Base-by-base conservation (phyloP, 2,797 vertebrate genomes). In the Coracias cyanogaster region DNA sequence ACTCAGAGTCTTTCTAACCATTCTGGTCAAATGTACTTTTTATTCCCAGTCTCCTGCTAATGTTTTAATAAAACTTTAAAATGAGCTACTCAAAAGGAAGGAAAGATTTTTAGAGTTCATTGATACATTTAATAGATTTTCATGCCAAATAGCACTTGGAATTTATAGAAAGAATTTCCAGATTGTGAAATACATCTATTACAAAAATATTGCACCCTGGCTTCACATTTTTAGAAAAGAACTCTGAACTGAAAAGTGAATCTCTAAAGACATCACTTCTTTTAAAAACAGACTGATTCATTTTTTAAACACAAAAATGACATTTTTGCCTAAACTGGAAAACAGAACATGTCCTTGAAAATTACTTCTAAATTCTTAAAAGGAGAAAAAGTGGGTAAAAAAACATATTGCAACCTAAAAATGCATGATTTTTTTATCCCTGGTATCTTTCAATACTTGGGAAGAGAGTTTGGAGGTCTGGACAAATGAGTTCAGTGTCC, bases 51-150 rank as follows among this genome's bases (percentile, higher is more conserved):
- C 51, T 85, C 73, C 39, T 22, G 51, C 6, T 64, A 73, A 31
- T 58, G 7, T 19, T 82, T 94, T 73, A 87, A 96, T 89, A 95
- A 82, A 94, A 39, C 21, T 77, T 88, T 84, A 39, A 85, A 94
- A 49, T 6, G 77, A 89, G 21, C 10, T 86, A 61, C 15, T 31
- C 18, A 67, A 89, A 81, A 48, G 1, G 9, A 69, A 90, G 9
- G 14, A 90, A 67, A 89, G 21, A 64, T 76, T 95, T 82, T 96
- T 76, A 92, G 43, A 73, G 15, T 6, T 76, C 3, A 33, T 66
- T 66, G 33, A 82, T 48, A 46, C 46, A 2, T 66, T 66, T 69
- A 81, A 85, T 61, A 70, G 57, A 65, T 67, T 65, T 93, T 82
- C 39, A 69, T 95, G 61, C 15, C 41, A 85, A 76, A 45, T 76